These are phyloP conservation scores for Neomonachus schauinslandi DNA, from an alignment of 2,113 vertebrate genomes.

Conservation along the genomic window DNA sequence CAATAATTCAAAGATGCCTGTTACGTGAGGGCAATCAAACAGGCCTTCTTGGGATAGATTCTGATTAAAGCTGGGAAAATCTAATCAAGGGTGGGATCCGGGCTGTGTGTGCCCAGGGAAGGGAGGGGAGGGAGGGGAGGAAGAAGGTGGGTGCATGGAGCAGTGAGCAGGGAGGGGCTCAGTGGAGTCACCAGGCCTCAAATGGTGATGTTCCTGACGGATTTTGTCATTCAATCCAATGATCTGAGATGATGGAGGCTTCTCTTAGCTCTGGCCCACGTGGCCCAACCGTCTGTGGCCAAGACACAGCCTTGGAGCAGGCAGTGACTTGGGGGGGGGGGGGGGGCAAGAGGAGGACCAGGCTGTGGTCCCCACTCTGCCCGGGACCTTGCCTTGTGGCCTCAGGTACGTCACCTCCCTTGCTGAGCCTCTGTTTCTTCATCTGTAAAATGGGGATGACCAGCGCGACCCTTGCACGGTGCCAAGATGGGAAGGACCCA, in stretches of 20 bases:
- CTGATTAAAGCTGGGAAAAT: neutral
- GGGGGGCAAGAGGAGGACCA: accelerated
- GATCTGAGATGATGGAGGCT: accelerated
- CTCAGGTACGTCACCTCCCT: neutral
- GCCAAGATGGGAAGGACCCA: too few relatives aligned
- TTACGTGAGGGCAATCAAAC: neutral
- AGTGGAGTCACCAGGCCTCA: neutral
- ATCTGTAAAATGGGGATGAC: neutral
- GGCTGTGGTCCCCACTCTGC: neutral
- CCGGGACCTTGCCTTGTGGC: neutral
- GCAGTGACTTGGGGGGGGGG: accelerated
- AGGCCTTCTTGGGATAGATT: neutral
- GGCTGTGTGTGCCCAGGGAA: neutral
- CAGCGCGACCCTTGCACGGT: neutral
- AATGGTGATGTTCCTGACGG: accelerated
- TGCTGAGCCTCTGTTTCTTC: neutral
- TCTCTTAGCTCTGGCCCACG: accelerated
- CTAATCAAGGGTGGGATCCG: accelerated
- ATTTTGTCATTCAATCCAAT: accelerated
- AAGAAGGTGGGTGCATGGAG: accelerated
- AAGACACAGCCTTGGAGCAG: neutral
- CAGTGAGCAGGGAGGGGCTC: neutral
- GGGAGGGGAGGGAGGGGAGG: neutral
- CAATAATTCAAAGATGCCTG: neutral
- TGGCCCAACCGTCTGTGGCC: neutral